Evolutionary conservation across 2,797 vertebrate genomes (phyloP).

Genomic region (Acestrorhynchus altus): DNA sequence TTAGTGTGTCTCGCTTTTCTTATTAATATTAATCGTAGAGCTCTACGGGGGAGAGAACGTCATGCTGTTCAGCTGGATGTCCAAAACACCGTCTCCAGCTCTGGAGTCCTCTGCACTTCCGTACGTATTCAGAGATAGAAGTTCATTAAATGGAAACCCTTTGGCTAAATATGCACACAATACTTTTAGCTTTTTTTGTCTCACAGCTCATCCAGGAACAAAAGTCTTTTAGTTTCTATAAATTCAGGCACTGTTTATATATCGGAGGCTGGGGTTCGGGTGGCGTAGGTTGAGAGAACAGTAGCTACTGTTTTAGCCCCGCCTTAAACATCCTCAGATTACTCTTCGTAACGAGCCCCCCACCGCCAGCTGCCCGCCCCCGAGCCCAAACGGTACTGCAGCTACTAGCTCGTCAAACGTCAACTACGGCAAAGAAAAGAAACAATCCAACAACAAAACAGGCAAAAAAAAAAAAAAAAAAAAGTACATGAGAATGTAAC

Average conservation of each 20-base stretch:
- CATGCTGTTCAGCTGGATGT: slow-evolving; percentile 59
- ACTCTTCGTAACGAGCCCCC: slow-evolving; percentile 68
- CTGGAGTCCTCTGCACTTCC: slow-evolving; percentile 71
- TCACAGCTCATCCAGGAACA: slow-evolving; percentile 77
- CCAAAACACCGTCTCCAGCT: slow-evolving; percentile 71
- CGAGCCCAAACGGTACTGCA: slow-evolving; percentile 55
- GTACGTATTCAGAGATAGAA: slow-evolving; percentile 63
- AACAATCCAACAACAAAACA: slow-evolving; percentile 29
- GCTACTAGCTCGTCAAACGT: slow-evolving; percentile 13
- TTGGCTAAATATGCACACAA: slow-evolving; percentile 83
- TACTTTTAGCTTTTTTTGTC: slow-evolving; percentile 75
- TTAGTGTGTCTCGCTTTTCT: slow-evolving; percentile 75
- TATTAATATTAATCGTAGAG: slow-evolving; percentile 56
- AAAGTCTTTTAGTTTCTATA: slow-evolving; percentile 73
- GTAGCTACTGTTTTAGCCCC: slow-evolving; percentile 64
- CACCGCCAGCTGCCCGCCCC: slow-evolving; percentile 47
- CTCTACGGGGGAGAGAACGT: slow-evolving; percentile 62
- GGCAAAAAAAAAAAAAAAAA: slow-evolving; percentile 57
- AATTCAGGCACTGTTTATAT: slow-evolving; percentile 81
- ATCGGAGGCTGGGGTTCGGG: slow-evolving; percentile 74
- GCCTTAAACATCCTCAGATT: slow-evolving; percentile 73
- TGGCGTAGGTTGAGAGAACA: slow-evolving; percentile 67
- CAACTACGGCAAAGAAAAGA: slow-evolving; percentile 32
- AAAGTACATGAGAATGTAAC: slow-evolving; percentile 67
- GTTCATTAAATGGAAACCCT: slow-evolving; percentile 76